phyloP scores from a whole-genome alignment of 2,797 vertebrate species.

The Ctenopoma multispine region DNA sequence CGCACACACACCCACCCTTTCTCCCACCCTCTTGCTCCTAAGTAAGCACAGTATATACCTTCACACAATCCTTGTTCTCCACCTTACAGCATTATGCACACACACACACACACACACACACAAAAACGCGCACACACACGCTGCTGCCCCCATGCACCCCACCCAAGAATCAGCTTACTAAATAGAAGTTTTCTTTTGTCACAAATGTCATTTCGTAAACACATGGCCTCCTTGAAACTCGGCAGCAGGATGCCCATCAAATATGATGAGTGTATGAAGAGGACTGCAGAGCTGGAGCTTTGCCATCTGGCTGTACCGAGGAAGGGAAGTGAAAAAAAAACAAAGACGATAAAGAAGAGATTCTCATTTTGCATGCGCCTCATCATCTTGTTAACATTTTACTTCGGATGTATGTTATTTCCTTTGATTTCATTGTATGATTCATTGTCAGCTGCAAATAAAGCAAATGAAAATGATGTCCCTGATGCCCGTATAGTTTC shows the following conservation, averaged over 20 bases:
- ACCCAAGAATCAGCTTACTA: slow-evolving; percentile 90
- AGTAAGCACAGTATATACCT: slow-evolving; percentile 41
- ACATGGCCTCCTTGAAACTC: slow-evolving; percentile 88
- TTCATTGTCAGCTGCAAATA: slow-evolving; percentile 93
- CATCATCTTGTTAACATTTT: slow-evolving; percentile 88
- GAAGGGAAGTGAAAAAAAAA: slow-evolving; percentile 76
- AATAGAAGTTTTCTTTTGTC: slow-evolving; percentile 87
- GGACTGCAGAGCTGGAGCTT: slow-evolving; percentile 81
- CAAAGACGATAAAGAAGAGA: slow-evolving; percentile 73
- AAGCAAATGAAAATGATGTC: slow-evolving; percentile 78
- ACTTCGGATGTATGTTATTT: slow-evolving; percentile 89
- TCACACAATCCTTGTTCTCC: slow-evolving; percentile 13
- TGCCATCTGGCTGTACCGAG: slow-evolving; percentile 87
- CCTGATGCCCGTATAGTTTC: slow-evolving; percentile 65
- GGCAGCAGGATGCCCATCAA: slow-evolving; percentile 85
- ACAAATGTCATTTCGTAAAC: slow-evolving; percentile 87
- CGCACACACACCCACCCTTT: slow-evolving; percentile 34
- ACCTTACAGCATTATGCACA: slow-evolving; percentile 14
- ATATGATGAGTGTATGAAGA: slow-evolving; percentile 82
- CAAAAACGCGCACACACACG: slow-evolving; percentile 44
- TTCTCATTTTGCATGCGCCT: slow-evolving; percentile 93
- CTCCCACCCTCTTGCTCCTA: slow-evolving; percentile 43
- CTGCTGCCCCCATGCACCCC: slow-evolving; percentile 74
- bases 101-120: slow-evolving; percentile 35
- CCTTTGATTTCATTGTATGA: slow-evolving; percentile 90